Evolutionary conservation across 2,888 invertebrate species (phyloP).

Genomic region (Zhengitettix transpicula): DNA sequence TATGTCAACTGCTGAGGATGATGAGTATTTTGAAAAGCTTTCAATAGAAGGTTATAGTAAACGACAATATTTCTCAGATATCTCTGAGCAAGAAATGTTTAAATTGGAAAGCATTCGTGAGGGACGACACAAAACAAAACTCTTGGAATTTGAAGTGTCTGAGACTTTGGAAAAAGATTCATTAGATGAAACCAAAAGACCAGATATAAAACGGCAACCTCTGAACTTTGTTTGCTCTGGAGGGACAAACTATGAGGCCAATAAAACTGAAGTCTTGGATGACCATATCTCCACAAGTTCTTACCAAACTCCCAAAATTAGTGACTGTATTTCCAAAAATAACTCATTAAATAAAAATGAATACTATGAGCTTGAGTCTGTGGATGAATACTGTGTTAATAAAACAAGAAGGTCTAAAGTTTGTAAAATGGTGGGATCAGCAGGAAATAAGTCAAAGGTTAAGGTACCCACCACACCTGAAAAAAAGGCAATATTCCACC

Average conservation of each 20-base stretch:
- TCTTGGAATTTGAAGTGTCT: neutral
- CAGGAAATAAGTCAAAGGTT: neutral
- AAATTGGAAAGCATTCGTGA: neutral
- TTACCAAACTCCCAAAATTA: too few relatives aligned
- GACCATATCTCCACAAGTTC: neutral
- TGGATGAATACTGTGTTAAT: neutral
- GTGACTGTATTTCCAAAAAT: too few relatives aligned
- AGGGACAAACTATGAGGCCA: neutral
- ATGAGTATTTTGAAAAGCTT: neutral
- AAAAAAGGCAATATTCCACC: constrained; percentile 25
- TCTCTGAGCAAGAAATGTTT: neutral
- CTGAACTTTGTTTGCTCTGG: neutral
- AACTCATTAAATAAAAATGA: too few relatives aligned
- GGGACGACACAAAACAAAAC: neutral
- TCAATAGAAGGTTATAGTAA: neutral
- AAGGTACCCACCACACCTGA: constrained; percentile 6
- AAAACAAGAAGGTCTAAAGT: neutral
- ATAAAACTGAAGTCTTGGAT: neutral
- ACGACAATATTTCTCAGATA: neutral
- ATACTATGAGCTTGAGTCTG: neutral
- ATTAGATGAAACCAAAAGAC: neutral
- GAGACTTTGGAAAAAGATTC: neutral
- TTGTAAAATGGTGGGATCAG: neutral
- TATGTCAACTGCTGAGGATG: neutral
- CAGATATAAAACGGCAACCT: neutral